phyloP scores from a whole-genome alignment of 2,888 invertebrate genomes.

The Rhopalosiphum nymphaeae region DNA sequence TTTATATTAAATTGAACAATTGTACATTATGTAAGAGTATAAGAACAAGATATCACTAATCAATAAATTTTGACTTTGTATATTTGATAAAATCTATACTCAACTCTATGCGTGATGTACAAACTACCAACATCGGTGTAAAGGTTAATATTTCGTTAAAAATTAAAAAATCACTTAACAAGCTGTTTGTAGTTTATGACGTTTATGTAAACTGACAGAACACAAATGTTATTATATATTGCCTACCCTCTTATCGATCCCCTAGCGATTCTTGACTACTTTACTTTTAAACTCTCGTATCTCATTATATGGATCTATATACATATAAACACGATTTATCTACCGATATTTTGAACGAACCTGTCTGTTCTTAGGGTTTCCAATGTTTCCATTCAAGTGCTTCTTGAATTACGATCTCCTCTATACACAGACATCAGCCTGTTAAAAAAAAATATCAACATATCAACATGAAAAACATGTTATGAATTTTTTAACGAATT shows the following conservation, averaged over 20 bases:
- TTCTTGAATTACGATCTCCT: background rate
- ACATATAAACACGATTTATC: conserved; percentile 2
- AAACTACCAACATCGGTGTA: conserved; percentile 6
- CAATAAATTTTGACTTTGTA: background rate
- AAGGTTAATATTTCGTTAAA: conserved; percentile 28
- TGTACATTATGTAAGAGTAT: background rate
- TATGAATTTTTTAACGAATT: conserved; percentile 6
- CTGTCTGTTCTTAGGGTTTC: conserved; percentile 2
- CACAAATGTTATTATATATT: conserved; percentile 30
- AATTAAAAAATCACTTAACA: conserved; percentile 14
- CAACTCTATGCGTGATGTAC: background rate
- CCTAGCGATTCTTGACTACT: conserved; percentile 6
- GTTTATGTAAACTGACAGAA: background rate
- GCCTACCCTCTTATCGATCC: background rate
- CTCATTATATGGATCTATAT: background rate
- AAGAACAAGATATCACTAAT: background rate
- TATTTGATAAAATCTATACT: background rate
- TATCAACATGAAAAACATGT: background rate
- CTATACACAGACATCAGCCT: background rate
- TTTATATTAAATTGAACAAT: background rate
- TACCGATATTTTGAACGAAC: conserved; percentile 5
- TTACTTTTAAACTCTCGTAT: background rate
- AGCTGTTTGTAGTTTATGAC: conserved; percentile 33
- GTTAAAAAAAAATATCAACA: background rate
- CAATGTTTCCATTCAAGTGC: conserved; percentile 31